These are phyloP conservation scores for Rhinopomastus cyanomelas DNA, from an alignment of 2,113 vertebrate species.

Conservation along the genomic window DNA sequence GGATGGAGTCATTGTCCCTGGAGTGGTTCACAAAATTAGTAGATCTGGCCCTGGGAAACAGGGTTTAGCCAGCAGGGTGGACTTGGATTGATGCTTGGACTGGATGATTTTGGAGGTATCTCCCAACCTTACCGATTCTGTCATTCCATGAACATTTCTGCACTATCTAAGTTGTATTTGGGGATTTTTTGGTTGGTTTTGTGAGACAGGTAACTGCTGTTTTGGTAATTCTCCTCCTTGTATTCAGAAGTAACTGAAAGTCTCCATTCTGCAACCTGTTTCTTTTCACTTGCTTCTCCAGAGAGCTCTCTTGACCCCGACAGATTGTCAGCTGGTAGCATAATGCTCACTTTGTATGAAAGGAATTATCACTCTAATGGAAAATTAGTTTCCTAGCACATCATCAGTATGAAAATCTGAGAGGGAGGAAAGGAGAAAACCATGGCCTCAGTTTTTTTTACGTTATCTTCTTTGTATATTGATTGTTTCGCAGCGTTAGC, in stretches of 20 bases:
- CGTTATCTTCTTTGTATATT: slow-evolving; percentile 34
- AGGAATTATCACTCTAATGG: slow-evolving; percentile 2
- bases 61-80: too few species aligned
- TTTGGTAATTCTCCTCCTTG: not conserved
- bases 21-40: too few species aligned
- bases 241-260: slow-evolving; percentile 13
- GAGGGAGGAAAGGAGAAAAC: slow-evolving; percentile 32
- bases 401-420: slow-evolving; percentile 35
- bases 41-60: too few species aligned
- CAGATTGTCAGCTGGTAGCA: not conserved
- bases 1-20: too few species aligned
- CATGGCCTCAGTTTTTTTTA: slow-evolving; percentile 46
- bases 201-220: not conserved
- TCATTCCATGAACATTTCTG: too few species aligned
- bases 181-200: not conserved
- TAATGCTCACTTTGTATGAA: not conserved
- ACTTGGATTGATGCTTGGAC: too few species aligned
- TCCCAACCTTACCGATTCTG: too few species aligned
- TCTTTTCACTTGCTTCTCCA: not conserved
- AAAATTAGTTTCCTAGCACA: slow-evolving; percentile 41
- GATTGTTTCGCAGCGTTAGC: slow-evolving; percentile 59
- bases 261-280: not conserved
- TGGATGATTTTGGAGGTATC: too few species aligned
- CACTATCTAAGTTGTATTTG: too few species aligned
- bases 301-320: not conserved